Evolutionary conservation across 2,113 vertebrate genomes (phyloP), one percentile per base, ranked within the genome.

Genomic region (Silurus glanis): DNA sequence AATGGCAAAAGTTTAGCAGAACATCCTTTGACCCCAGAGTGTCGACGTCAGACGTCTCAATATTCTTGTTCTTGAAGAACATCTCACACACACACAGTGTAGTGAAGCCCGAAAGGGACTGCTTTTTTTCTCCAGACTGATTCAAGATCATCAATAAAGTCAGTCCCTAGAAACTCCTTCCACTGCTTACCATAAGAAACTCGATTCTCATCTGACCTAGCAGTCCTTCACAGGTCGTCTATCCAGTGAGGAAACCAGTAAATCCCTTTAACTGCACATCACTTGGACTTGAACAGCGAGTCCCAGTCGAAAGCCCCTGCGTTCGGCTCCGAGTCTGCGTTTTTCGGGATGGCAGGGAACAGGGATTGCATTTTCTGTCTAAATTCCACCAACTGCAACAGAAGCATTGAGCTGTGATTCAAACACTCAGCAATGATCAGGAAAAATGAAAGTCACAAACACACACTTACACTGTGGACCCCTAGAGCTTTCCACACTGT

Each of bases 401-500:
- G 23, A 72, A 85, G 86, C 5, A 6, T 37, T 4, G n/a, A 82
- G 23, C 23, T 23, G 49, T 14, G 74, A 55, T 76, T 12, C 37
- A 76, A 55, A 53, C 1, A 49, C 25, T 53, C 10, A 1, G 72
- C 21, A 14, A 23, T n/a, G 5, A 19, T 47, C 37, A 21, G 37
- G 6, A 45, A 25, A 28, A 16, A 0, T 53, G 8, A 9, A 17
- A 53, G 14, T 37, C 76, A 12, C 17, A 25, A 5, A 4, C 6
- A 67, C 56, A 45, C 93, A 96, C 97, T 91, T 91, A 99, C 98
- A 55, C 93, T 97, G 92, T 97, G 97, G 69, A 98, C 95, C 0
- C 95, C 97, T 51, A 98, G 89, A 45, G 93, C 95, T 85, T 97
- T 98, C 96, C 97, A 99, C 89, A 96, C 91, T 0, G 95, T 88